Conservation (phyloP, 2,113 vertebrate genomes). For the Malurus alboscapulatus region DNA sequence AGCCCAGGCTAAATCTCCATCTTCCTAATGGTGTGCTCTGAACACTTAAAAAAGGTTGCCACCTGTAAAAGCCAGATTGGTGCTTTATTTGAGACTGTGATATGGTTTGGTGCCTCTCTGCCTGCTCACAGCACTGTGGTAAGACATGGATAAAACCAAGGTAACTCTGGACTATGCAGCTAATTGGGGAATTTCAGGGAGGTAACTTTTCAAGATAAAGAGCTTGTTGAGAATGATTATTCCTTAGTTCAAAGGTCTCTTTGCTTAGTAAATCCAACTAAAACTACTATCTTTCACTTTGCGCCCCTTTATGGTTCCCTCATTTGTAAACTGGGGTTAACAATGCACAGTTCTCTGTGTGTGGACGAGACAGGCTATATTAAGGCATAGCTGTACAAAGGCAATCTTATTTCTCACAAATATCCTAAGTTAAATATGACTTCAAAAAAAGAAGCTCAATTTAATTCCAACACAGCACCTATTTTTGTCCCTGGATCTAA, state of each 20-base stretch:
- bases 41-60: neutral
- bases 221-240: neutral
- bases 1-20: neutral
- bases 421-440: neutral
- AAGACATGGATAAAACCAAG: neutral
- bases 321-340: neutral
- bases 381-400: constrained; percentile 7
- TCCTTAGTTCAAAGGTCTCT: constrained; percentile 23
- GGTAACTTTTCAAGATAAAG: constrained; percentile 8
- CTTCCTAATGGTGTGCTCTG: neutral
- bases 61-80: neutral
- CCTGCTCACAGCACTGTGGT: neutral
- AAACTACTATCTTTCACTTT: neutral
- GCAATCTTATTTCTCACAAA: neutral
- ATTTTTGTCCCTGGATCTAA: neutral
- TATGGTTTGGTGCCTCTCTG: neutral
- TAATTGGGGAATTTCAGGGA: neutral
- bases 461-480: constrained; percentile 8
- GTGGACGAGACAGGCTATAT: neutral
- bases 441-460: neutral
- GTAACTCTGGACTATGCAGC: neutral
- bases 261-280: neutral
- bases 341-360: neutral
- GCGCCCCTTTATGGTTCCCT: neutral
- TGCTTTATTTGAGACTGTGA: rapidly evolving